Evolutionary conservation across 1,140 invertebrate species (phyloP).

Genomic region (Episyrphus balteatus): DNA sequence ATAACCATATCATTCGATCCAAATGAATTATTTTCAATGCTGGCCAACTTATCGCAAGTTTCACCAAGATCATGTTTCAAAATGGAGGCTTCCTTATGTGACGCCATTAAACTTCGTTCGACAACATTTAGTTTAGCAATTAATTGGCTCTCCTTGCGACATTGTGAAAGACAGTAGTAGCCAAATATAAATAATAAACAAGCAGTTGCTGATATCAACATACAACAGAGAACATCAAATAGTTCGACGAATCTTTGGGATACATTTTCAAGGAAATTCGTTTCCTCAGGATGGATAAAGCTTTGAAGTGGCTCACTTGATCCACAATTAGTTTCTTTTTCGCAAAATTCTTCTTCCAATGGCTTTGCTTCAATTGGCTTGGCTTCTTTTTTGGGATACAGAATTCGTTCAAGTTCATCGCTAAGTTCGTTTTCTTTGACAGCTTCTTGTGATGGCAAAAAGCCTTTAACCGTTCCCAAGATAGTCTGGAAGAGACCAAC

Average conservation of each 20-base stretch:
- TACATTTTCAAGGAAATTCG: constrained; percentile 19
- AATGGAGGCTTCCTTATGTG: constrained; percentile 49
- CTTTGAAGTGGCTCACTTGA: constrained; percentile 19
- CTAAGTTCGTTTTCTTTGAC: no score
- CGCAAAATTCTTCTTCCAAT: constrained; percentile 9
- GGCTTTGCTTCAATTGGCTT: background rate
- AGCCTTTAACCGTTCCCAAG: constrained; percentile 27
- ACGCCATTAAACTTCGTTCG: constrained; percentile 36
- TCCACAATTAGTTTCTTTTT: constrained; percentile 13
- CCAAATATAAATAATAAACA: constrained; percentile 61
- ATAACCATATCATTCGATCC: constrained; percentile 60
- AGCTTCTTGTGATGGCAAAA: constrained; percentile 9
- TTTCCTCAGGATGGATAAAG: constrained; percentile 11
- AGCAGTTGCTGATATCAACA: constrained; percentile 52
- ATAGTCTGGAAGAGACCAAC: constrained; percentile 26
- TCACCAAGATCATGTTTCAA: constrained; percentile 51
- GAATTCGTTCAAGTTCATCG: no score
- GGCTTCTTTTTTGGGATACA: background rate
- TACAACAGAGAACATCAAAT: constrained; percentile 37
- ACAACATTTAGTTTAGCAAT: constrained; percentile 50
- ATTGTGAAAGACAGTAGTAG: constrained; percentile 65
- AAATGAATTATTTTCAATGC: constrained; percentile 56
- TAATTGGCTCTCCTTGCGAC: constrained; percentile 47
- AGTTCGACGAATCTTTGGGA: constrained; percentile 22
- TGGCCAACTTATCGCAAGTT: constrained; percentile 47